phyloP scores from a whole-genome alignment of 2,797 vertebrate species.

The Hafferia zeledoni region DNA sequence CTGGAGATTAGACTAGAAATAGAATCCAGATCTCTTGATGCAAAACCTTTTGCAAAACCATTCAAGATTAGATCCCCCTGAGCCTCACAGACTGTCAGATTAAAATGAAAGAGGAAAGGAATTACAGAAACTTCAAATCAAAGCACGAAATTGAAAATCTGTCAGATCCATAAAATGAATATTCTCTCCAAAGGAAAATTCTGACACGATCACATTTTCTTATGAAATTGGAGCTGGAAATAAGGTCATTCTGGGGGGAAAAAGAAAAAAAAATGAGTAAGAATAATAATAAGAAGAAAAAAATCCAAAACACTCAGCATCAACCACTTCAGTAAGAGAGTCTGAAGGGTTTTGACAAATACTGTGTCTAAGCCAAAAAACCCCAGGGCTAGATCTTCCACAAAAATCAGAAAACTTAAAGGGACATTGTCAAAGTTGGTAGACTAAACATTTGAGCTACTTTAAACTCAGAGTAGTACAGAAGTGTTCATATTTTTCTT shows the following conservation, averaged over 20 bases:
- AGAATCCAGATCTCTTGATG: conserved; percentile 61
- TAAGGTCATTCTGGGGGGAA: conserved; percentile 21
- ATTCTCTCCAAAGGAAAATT: conserved; percentile 71
- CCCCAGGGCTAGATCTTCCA: conserved; percentile 34
- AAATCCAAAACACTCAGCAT: neutral
- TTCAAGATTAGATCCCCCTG: conserved; percentile 45
- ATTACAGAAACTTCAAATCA: conserved; percentile 72
- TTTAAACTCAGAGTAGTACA: conserved; percentile 7
- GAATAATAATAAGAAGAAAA: neutral
- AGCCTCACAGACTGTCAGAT: conserved; percentile 66
- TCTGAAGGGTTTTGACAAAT: conserved; percentile 58
- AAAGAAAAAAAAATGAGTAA: neutral
- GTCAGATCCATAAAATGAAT: conserved; percentile 72
- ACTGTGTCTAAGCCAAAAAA: conserved; percentile 57
- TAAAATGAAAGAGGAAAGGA: conserved; percentile 58
- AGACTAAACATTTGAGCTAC: conserved; percentile 47
- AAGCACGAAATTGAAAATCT: conserved; percentile 76
- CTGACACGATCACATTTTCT: conserved; percentile 65
- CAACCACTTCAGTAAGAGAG: conserved; percentile 34
- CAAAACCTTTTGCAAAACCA: conserved; percentile 56
- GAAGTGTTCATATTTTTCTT: neutral
- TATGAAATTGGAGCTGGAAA: conserved; percentile 56
- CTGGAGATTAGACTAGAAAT: conserved; percentile 28
- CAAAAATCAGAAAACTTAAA: conserved; percentile 46
- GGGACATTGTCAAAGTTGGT: conserved; percentile 46